These are phyloP conservation scores for Clarias pachynema DNA, from an alignment of 2,797 vertebrate species.

Conservation along the genomic window DNA sequence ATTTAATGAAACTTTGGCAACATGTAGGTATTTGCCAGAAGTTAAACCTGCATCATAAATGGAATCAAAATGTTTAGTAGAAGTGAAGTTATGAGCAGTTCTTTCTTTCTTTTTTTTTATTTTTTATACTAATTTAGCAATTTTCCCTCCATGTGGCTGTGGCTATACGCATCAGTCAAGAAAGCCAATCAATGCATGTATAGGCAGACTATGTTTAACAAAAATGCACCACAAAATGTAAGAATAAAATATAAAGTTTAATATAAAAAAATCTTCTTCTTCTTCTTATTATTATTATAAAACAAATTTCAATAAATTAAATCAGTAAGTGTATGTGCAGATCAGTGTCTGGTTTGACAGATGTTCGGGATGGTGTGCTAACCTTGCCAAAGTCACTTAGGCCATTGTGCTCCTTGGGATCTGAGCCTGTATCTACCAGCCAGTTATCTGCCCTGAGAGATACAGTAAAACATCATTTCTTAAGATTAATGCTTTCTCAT, in stretches of 20 bases:
- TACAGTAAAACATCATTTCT: neutral
- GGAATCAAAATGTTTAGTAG: too few species aligned
- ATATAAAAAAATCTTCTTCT: neutral
- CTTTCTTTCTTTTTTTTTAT: too few species aligned
- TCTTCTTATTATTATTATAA: too few species aligned
- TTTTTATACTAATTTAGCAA: too few species aligned
- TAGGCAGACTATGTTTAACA: neutral
- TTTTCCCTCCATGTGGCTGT: too few species aligned
- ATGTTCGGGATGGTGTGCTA: conserved; percentile 50
- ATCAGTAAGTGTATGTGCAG: neutral
- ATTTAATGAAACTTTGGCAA: too few species aligned
- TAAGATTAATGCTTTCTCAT: neutral
- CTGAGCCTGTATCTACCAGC: conserved; percentile 78
- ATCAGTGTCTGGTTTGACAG: neutral
- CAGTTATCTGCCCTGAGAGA: conserved; percentile 89
- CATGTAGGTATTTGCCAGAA: too few species aligned
- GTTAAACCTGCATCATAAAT: too few species aligned
- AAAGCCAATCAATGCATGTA: too few species aligned
- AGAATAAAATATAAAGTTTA: neutral
- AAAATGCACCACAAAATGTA: neutral
- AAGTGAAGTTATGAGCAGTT: too few species aligned
- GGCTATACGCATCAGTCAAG: too few species aligned
- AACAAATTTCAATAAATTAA: too few species aligned
- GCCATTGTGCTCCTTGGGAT: conserved; percentile 74
- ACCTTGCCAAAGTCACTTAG: conserved; percentile 88